These are phyloP conservation scores for Panthera leo DNA, from an alignment of 2,113 vertebrate genomes.

Conservation along the genomic window DNA sequence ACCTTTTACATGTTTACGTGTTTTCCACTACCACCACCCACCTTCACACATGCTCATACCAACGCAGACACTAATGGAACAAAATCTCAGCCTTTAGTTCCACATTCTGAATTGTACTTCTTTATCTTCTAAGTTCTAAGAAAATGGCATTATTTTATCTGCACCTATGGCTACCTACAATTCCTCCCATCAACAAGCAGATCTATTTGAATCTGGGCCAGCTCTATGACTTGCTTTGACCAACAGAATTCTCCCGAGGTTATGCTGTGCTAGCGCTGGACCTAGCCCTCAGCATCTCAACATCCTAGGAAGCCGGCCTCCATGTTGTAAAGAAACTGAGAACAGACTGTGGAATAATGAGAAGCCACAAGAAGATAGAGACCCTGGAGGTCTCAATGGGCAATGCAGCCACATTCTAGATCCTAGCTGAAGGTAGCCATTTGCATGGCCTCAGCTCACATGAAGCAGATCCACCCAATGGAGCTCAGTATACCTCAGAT, in stretches of 20 bases:
- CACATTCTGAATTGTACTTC: background rate
- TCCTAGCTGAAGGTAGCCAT: background rate
- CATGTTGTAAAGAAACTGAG: background rate
- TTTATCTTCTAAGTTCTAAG: background rate
- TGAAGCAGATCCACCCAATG: background rate
- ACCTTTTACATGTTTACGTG: background rate
- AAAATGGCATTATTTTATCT: background rate
- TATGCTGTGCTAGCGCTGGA: too few species aligned
- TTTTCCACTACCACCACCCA: background rate
- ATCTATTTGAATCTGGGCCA: background rate
- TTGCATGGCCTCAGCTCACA: background rate
- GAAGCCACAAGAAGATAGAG: background rate
- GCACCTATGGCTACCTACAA: background rate
- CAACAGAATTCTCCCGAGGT: background rate
- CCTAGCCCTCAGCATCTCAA: background rate
- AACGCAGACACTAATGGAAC: background rate
- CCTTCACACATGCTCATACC: background rate
- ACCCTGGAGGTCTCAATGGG: background rate
- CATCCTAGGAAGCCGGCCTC: background rate
- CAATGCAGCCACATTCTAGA: background rate
- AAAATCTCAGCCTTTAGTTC: background rate
- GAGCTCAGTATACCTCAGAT: too few species aligned
- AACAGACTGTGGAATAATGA: background rate
- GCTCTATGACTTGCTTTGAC: background rate
- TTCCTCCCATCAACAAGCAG: background rate